Evolutionary conservation across 1,140 invertebrate genomes (phyloP).

Genomic region (Batillaria attramentaria): DNA sequence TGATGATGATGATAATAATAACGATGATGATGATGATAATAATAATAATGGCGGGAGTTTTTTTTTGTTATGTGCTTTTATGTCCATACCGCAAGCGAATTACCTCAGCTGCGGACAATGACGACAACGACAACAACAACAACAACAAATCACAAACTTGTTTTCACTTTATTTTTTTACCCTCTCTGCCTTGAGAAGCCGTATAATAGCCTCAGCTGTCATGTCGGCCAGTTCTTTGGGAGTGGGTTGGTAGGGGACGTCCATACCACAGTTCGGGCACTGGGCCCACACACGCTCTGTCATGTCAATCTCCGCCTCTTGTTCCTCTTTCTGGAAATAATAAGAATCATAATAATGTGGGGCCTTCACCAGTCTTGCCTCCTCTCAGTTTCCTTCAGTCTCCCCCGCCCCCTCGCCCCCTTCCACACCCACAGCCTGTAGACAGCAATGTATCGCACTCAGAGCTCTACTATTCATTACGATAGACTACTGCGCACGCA

Average conservation of each 20-base stretch:
- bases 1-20: background rate
- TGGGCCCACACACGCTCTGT: slow-evolving; percentile 33
- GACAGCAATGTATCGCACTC: no score
- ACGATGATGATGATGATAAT: background rate
- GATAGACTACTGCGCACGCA: no score
- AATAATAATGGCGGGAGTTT: background rate
- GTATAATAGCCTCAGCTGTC: slow-evolving; percentile 64
- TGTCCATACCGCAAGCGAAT: no score
- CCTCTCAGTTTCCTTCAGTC: no score
- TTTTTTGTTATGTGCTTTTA: background rate
- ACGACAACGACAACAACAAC: background rate
- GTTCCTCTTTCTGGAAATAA: no score
- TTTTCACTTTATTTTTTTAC: background rate
- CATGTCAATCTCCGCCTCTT: slow-evolving; percentile 22
- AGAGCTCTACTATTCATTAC: no score
- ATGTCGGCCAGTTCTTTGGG: slow-evolving; percentile 64
- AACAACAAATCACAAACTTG: background rate
- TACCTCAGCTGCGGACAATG: no score
- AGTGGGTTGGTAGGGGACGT: slow-evolving; percentile 61
- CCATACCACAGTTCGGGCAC: slow-evolving; percentile 61
- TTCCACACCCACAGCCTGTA: no score
- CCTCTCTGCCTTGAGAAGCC: slow-evolving; percentile 29
- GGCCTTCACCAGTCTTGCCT: no score
- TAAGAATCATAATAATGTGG: no score
- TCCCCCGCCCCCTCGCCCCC: no score